A percentile compares a stretch with the other conserved stretches of the same genome.
phyloP scores from a whole-genome alignment of 2,888 invertebrate genomes.

The Slavum lentiscoides region DNA sequence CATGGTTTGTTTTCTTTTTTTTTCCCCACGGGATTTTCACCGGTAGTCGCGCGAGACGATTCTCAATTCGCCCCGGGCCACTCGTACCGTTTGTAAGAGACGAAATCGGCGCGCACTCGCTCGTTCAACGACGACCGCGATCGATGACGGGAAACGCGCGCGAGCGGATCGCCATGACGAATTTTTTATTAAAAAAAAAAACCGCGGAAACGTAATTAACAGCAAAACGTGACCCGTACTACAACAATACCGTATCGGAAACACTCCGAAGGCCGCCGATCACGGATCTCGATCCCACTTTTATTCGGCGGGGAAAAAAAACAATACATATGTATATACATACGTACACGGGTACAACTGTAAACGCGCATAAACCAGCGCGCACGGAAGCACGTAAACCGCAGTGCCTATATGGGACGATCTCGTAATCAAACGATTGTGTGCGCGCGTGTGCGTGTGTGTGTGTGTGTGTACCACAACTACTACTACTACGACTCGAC shows the following conservation, averaged over 20 bases:
- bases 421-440: slow-evolving; percentile 51
- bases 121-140: not conserved
- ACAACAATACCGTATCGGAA: slow-evolving; percentile 21
- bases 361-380: not conserved
- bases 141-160: not conserved
- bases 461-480: too few species aligned
- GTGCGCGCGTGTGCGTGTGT: not conserved
- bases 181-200: not conserved
- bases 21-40: not conserved
- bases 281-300: slow-evolving; percentile 39
- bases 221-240: too few species aligned
- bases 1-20: slow-evolving; percentile 3
- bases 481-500: not conserved
- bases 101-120: too few species aligned
- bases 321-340: not conserved
- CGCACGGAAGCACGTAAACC: slow-evolving; percentile 25
- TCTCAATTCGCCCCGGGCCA: too few species aligned
- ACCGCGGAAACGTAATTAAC: slow-evolving; percentile 20
- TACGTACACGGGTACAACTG: too few species aligned
- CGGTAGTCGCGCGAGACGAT: too few species aligned
- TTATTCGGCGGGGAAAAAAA: not conserved
- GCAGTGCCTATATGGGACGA: slow-evolving; percentile 18
- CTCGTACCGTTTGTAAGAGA: too few species aligned
- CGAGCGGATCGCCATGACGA: not conserved
- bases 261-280: slow-evolving; percentile 44